These are phyloP conservation scores for Neoniphon sammara DNA, from an alignment of 2,797 vertebrate genomes.

Conservation along the genomic window DNA sequence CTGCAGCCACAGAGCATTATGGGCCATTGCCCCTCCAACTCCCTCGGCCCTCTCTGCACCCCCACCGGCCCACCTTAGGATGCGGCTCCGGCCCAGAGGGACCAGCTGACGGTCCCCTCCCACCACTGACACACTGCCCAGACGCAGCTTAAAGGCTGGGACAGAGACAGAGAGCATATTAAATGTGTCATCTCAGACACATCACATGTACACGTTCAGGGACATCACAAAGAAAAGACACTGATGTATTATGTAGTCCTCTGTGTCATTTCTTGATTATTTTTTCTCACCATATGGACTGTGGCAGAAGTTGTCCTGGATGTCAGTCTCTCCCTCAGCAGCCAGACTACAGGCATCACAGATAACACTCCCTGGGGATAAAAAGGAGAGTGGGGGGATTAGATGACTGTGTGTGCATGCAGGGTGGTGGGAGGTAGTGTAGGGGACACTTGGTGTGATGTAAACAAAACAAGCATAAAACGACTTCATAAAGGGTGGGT, in stretches of 20 bases:
- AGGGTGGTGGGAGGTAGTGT: neutral
- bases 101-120: slow-evolving; percentile 81
- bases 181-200: slow-evolving; percentile 40
- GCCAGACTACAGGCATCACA: slow-evolving; percentile 83
- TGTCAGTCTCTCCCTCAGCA: slow-evolving; percentile 79
- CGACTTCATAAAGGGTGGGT: too few relatives aligned
- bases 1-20: slow-evolving; percentile 81
- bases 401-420: too few relatives aligned
- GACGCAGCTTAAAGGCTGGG: slow-evolving; percentile 80
- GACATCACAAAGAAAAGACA: slow-evolving; percentile 24
- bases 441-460: too few relatives aligned
- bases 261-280: neutral
- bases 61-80: slow-evolving; percentile 80
- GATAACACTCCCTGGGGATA: slow-evolving; percentile 71
- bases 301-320: slow-evolving; percentile 82
- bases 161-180: slow-evolving; percentile 27
- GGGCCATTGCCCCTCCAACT: slow-evolving; percentile 74
- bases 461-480: too few relatives aligned
- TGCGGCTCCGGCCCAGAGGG: slow-evolving; percentile 78
- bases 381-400: slow-evolving; percentile 18
- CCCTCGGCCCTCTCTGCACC: slow-evolving; percentile 76
- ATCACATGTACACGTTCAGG: neutral
- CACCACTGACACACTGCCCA: slow-evolving; percentile 72
- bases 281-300: slow-evolving; percentile 84
- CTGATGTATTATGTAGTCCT: neutral